Evolutionary conservation across 2,888 invertebrate species (phyloP), one percentile per base, ranked within the genome.

Genomic region (Phania funesta): DNA sequence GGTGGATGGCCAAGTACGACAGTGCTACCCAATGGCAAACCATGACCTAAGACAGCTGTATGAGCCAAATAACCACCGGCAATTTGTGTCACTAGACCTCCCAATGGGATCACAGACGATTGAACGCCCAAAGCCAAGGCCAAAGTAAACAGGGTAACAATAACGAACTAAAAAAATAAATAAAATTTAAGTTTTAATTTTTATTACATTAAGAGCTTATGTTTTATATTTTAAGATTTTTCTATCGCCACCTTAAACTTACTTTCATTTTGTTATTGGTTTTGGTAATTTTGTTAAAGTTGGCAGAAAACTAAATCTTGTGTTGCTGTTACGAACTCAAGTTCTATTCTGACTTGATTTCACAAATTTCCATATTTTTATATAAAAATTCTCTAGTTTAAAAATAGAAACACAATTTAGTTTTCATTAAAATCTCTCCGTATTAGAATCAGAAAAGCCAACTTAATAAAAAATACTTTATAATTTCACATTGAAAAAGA

Each of bases 91-190:
- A 77, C 60, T 48, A 84, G 85, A 26, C 85, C 86, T 67, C 87
- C 88, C 85, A 84, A 85, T 11, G 89, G 87, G 68, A 88, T 82
- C 67, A 89, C 78, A 4, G 89, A 89, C 11, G 88, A 87, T 85
- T 90, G 88, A 32, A 87, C 88, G 80, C 88, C 88, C 87, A 89
- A 84, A 85, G 89, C 87, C 62, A 90, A 87, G 74, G 89, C 90
- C 86, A 90, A 86, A 80, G 89, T 87, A 84, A 87, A 85, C 86
- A 89, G 84, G 80, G 86, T 83, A 64, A 85, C 84, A 73, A 84
- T 79, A 83, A 86, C 86, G 89, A 90, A 90, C 90, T 90, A 65
- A 8, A 84, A 80, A 13, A 22, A 60, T 1, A 52, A 22, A 44
- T 46, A 18, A 18, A 44, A 1, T 16, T 38, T 35, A 48, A n/a